A percentile compares a stretch with the other conserved stretches of the same genome.
Conservation (phyloP, 23 tunicate genomes). For the Trididemnum nubilum region DNA sequence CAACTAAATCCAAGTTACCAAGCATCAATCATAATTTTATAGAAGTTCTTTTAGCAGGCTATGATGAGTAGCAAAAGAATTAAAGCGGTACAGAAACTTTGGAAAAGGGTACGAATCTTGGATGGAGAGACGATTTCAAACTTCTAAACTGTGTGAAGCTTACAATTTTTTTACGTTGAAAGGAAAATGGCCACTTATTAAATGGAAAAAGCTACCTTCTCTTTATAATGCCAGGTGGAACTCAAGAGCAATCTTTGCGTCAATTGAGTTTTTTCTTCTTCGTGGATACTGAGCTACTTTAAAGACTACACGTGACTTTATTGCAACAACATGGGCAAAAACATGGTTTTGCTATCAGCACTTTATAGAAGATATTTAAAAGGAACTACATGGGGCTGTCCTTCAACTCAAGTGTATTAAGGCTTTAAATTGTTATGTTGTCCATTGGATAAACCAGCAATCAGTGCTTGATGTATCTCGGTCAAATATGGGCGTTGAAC, state of each 20-base stretch:
- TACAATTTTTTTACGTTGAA: background rate
- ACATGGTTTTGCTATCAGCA: conserved; percentile 4
- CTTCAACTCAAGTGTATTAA: background rate
- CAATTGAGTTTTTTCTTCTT: conserved; percentile 8
- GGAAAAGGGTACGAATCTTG: background rate
- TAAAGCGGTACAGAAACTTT: background rate
- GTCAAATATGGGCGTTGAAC: conserved; percentile 6
- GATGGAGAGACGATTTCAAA: background rate
- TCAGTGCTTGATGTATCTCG: conserved; percentile 2
- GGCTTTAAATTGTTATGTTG: background rate
- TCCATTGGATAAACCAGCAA: background rate
- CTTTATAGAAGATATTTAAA: background rate
- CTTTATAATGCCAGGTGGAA: background rate
- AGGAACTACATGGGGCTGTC: background rate
- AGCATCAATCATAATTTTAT: background rate
- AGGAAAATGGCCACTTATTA: background rate
- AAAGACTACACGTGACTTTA: conserved; percentile 12
- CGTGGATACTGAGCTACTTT: too few species aligned
- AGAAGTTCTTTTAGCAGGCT: background rate
- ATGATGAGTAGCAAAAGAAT: background rate
- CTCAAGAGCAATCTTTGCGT: conserved; percentile 7
- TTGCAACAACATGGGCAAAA: background rate
- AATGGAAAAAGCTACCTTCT: background rate
- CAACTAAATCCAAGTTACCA: background rate
- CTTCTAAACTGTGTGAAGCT: background rate